phyloP scores from a whole-genome alignment of 2,888 invertebrate genomes.

The Hirtodrosophila confusa region DNA sequence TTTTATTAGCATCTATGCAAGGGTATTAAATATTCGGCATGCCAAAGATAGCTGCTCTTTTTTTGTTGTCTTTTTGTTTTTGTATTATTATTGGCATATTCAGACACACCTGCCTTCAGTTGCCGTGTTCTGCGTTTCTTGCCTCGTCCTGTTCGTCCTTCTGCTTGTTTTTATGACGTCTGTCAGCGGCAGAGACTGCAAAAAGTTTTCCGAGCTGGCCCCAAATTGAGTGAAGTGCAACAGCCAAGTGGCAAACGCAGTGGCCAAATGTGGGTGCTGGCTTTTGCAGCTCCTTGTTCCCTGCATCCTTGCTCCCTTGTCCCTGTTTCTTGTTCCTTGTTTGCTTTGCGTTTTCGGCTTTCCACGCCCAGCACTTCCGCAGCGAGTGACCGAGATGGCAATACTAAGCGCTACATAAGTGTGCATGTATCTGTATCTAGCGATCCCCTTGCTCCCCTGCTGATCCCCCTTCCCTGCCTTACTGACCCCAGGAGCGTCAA shows the following conservation, averaged over 20 bases:
- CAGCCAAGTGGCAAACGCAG: slow-evolving; percentile 62
- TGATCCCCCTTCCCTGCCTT: not conserved
- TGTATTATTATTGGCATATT: slow-evolving; percentile 5
- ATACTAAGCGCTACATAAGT: slow-evolving; percentile 11
- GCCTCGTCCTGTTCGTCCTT: not conserved
- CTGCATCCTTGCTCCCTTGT: slow-evolving; percentile 2
- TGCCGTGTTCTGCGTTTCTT: not conserved
- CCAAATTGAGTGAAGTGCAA: slow-evolving; percentile 56
- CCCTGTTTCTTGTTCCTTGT: slow-evolving; percentile 35
- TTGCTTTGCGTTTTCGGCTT: slow-evolving; percentile 55
- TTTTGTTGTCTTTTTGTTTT: too few species aligned
- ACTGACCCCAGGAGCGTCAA: slow-evolving; percentile 49
- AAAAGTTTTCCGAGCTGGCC: slow-evolving; percentile 31
- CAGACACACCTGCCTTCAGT: slow-evolving; percentile 17
- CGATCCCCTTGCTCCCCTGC: not conserved
- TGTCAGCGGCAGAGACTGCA: slow-evolving; percentile 48
- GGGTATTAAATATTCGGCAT: too few species aligned
- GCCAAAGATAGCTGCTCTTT: too few species aligned
- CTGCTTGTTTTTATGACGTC: slow-evolving; percentile 48
- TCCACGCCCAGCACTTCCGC: slow-evolving; percentile 50
- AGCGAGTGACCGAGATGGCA: slow-evolving; percentile 30
- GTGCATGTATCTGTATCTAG: slow-evolving; percentile 16
- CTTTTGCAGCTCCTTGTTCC: not conserved
- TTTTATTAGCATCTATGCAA: too few species aligned
- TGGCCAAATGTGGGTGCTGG: slow-evolving; percentile 22